Conservation (phyloP, 1,140 invertebrate species). For the Brachionus rotundiformis region DNA sequence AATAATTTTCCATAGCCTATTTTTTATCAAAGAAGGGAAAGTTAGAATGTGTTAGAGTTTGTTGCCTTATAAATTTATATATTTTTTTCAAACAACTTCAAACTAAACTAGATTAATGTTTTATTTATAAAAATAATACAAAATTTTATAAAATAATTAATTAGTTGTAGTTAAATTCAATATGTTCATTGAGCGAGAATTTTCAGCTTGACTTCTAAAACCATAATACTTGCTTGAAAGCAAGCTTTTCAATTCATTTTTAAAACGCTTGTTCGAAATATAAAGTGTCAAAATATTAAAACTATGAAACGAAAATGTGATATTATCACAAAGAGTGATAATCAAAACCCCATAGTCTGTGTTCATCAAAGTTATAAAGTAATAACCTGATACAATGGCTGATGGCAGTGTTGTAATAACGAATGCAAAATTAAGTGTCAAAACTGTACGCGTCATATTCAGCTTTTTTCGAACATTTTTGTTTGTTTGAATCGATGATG, state of each 20-base stretch:
- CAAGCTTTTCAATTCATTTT: background rate
- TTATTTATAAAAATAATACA: too few species aligned
- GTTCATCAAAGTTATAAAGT: background rate
- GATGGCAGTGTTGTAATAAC: constrained; percentile 17
- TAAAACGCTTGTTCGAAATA: constrained; percentile 20
- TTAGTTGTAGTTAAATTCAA: background rate
- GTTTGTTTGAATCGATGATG: background rate
- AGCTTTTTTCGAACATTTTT: background rate
- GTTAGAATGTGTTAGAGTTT: too few species aligned
- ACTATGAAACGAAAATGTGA: constrained; percentile 31
- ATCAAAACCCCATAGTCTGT: constrained; percentile 19
- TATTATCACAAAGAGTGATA: constrained; percentile 27
- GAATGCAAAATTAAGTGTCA: constrained; percentile 8
- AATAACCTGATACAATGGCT: constrained; percentile 35
- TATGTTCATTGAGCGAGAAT: background rate
- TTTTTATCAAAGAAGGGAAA: too few species aligned
- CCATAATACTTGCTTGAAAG: background rate
- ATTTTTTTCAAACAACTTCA: too few species aligned
- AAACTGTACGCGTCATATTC: background rate
- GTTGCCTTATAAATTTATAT: too few species aligned
- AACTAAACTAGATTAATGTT: too few species aligned
- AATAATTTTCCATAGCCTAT: too few species aligned
- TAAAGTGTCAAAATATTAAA: constrained; percentile 23
- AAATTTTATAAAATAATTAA: background rate
- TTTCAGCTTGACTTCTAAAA: background rate